Conservation (phyloP, 37 sponge, comb jelly and placozoan genomes). For the Axinella damicornis region DNA sequence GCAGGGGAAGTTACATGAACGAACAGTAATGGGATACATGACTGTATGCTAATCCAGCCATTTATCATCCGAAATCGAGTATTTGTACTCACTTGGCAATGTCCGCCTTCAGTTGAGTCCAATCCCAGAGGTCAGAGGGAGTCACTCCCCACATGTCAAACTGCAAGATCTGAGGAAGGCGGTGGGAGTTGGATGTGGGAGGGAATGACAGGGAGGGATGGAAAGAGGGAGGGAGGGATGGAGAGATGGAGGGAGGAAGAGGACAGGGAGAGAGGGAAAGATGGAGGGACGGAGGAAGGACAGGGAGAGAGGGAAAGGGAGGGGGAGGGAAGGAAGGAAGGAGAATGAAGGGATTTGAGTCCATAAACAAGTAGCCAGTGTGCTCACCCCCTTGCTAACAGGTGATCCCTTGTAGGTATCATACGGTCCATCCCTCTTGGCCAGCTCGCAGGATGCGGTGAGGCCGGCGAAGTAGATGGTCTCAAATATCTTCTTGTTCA, state of each 20-base stretch:
- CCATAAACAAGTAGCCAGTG: neutral
- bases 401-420: constrained; percentile 93
- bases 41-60: no score
- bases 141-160: constrained; percentile 97
- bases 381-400: constrained; percentile 82
- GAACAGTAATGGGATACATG: no score
- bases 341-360: no score
- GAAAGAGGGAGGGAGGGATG: no score
- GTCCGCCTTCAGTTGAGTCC: constrained; percentile 83
- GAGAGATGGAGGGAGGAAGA: no score
- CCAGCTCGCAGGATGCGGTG: constrained; percentile 95
- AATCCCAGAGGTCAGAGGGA: constrained; percentile 95
- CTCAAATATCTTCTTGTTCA: constrained; percentile 96
- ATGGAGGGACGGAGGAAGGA: no score
- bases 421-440: constrained; percentile 87
- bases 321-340: no score
- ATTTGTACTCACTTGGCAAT: constrained; percentile 77
- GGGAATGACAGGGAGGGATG: no score
- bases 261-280: no score
- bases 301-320: no score
- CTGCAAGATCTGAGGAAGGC: constrained; percentile 73
- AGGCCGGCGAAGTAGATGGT: constrained; percentile 95
- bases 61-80: no score
- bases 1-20: neutral
- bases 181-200: neutral